A percentile compares a stretch with the other conserved stretches of the same genome.
Conservation (phyloP, 1,140 invertebrate species). For the Papilio glaucus region DNA sequence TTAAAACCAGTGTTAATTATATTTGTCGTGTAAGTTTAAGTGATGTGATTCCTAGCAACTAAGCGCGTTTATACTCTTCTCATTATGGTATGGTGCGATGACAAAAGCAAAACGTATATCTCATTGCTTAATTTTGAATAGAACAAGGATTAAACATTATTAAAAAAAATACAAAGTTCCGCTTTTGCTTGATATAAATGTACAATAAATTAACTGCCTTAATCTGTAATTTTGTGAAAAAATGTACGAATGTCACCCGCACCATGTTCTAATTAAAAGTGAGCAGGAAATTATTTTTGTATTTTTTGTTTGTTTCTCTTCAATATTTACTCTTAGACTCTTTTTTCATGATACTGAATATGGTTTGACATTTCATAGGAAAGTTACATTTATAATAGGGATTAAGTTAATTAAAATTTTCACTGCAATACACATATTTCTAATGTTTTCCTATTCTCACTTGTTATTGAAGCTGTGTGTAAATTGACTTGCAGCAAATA, state of each 20-base stretch:
- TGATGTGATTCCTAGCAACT: conserved; percentile 52
- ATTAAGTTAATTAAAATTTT: neutral
- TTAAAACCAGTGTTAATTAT: conserved; percentile 40
- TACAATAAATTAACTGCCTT: neutral
- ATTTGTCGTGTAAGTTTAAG: conserved; percentile 50
- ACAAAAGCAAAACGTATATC: neutral
- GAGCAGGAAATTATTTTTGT: conserved; percentile 1
- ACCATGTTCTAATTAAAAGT: neutral
- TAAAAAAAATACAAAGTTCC: too few species aligned
- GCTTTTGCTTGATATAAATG: too few species aligned
- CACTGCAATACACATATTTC: conserved; percentile 1
- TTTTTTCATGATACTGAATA: neutral
- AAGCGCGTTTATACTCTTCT: conserved; percentile 21
- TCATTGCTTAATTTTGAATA: too few species aligned
- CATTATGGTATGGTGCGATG: neutral
- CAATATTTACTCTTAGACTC: neutral
- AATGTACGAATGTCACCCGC: neutral
- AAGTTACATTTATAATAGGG: neutral
- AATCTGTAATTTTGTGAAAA: neutral
- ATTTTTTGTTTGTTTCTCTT: neutral
- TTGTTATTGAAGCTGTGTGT: neutral
- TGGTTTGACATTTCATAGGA: neutral
- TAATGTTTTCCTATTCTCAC: neutral
- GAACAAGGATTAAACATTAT: too few species aligned
- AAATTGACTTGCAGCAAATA: conserved; percentile 19